Evolutionary conservation across 2,888 invertebrate genomes (phyloP), one percentile per base, ranked within the genome.

Genomic region (Drosophila antonietae): DNA sequence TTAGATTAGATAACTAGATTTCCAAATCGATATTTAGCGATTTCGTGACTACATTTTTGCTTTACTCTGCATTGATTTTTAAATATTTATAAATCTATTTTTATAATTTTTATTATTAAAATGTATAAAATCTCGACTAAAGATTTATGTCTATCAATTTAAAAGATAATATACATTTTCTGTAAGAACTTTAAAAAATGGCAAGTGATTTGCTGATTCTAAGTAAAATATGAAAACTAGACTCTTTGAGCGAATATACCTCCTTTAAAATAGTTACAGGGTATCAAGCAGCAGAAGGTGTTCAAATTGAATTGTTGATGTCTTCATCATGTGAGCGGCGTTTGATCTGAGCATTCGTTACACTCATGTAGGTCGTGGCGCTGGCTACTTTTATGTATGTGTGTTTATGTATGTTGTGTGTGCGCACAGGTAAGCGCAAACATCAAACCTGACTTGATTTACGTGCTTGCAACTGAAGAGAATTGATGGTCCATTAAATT

Each of bases 281-380:
- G 39, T 31, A 49, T 39, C 3, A 20, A 43, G 37, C 68, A 57
- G 14, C 28, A 37, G 55, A 76, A 87, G 82, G 73, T 82, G 89
- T 73, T 73, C 59, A 68, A 86, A 78, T 78, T 76, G 83, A 89
- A 88, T 75, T 70, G 83, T 79, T 90, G 89, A 90, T 90, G 89
- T 81, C 90, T 86, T 83, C 87, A 89, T 86, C 57, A 63, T 77
- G 65, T 77, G 67, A 77, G 87, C 87, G 87, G 88, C 88, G 66
- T 83, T 88, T 83, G 78, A 83, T 85, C 80, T 80, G 73, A 82
- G 83, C 77, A 83, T 86, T 86, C 81, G 86, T 79, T 79, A 68
- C 85, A 79, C 83, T 66, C 74, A 72, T 86, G 90, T 88, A 86
- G 86, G 86, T 85, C 85, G 59, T 88, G 59, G 18, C 61, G 41